phyloP scores from a whole-genome alignment of 2,113 vertebrate genomes.

The Salminus brasiliensis region DNA sequence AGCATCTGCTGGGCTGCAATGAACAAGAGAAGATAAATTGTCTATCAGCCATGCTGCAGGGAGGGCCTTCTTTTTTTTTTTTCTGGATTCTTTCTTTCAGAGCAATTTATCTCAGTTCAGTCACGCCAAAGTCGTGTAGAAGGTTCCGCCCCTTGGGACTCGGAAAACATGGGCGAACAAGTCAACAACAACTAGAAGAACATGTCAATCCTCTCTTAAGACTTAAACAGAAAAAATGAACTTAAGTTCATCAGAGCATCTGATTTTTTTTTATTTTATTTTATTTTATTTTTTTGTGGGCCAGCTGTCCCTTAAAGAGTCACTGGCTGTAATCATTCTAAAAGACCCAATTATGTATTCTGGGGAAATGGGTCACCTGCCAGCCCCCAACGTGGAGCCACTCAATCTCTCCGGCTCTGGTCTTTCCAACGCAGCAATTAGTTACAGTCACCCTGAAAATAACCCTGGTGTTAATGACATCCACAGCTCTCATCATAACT shows the following conservation, averaged over 20 bases:
- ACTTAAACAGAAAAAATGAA: constrained; percentile 59
- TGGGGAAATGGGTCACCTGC: constrained; percentile 62
- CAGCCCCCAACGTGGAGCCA: constrained; percentile 45
- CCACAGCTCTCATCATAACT: constrained; percentile 29
- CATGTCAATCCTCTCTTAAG: constrained; percentile 55
- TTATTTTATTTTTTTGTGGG: no score
- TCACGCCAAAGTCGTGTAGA: constrained; percentile 46
- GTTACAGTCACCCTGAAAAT: constrained; percentile 54
- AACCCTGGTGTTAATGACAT: constrained; percentile 60
- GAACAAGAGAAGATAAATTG: constrained; percentile 63
- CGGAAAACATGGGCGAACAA: constrained; percentile 9
- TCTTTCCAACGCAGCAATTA: constrained; percentile 45
- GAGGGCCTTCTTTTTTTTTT: constrained; percentile 54
- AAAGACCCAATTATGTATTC: constrained; percentile 52
- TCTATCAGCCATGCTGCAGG: constrained; percentile 58
- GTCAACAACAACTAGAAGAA: neutral
- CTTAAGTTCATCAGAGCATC: constrained; percentile 31
- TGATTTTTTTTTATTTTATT: no score
- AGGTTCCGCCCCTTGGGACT: constrained; percentile 49
- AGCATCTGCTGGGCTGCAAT: constrained; percentile 61
- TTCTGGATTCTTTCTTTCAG: constrained; percentile 29
- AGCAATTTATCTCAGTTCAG: constrained; percentile 67
- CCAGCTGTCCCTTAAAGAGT: constrained; percentile 43
- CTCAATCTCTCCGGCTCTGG: constrained; percentile 63
- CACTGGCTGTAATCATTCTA: constrained; percentile 41